Percentiles rank a stretch among this genome's conserved stretches.
These are phyloP conservation scores for Myrmophylax atrothorax DNA, from an alignment of 2,113 vertebrate species.

Conservation along the genomic window DNA sequence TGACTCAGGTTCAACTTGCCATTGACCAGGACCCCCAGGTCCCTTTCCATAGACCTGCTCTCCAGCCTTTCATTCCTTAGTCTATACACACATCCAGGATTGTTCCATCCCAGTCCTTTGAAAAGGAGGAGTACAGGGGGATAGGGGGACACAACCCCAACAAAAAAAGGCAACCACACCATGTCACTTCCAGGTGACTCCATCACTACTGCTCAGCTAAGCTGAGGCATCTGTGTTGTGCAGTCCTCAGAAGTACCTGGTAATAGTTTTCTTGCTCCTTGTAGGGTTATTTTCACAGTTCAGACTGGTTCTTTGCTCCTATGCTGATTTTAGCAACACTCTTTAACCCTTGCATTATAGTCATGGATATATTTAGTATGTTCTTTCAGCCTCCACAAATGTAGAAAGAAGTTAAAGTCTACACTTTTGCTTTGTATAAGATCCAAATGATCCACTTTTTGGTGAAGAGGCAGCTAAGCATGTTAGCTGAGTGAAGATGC, in stretches of 20 bases:
- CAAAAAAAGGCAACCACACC: neutral
- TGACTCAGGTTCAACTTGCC: neutral
- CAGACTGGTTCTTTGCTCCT: neutral
- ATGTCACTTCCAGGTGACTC: neutral
- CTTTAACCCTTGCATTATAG: neutral
- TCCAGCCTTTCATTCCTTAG: neutral
- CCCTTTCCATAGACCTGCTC: neutral
- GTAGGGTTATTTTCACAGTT: neutral
- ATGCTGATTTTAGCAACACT: neutral
- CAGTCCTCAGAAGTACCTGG: neutral
- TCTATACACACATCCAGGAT: too few relatives aligned
- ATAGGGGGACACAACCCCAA: accelerated
- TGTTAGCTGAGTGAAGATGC: neutral
- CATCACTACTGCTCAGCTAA: neutral
- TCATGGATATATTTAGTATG: neutral
- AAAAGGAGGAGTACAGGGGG: accelerated
- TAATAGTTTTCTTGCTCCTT: neutral
- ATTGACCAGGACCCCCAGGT: neutral
- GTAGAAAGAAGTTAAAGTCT: neutral
- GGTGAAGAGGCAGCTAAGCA: neutral
- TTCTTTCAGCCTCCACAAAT: neutral
- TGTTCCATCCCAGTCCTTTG: neutral
- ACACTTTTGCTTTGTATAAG: neutral
- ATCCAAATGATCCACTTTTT: neutral
- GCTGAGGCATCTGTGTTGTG: accelerated